Conservation (phyloP, 2,888 invertebrate species). For the Silvanus unidentatus region DNA sequence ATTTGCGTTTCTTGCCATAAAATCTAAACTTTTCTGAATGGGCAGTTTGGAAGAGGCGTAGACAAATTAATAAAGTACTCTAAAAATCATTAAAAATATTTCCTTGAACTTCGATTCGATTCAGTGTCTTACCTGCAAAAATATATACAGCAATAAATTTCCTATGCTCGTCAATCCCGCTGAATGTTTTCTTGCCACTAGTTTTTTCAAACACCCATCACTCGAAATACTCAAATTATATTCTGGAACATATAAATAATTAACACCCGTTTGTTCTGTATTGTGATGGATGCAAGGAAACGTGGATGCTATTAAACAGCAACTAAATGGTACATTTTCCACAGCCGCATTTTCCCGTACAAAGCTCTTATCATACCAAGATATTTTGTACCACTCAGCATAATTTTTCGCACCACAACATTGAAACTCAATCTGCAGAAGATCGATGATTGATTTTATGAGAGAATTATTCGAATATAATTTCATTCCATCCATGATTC, state of each 20-base stretch:
- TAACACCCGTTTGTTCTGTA: constrained; percentile 49
- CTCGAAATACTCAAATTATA: constrained; percentile 41
- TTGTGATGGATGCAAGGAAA: constrained; percentile 58
- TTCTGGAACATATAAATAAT: constrained; percentile 52
- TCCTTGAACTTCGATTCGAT: background rate
- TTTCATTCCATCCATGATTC: constrained; percentile 54
- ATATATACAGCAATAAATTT: constrained; percentile 29
- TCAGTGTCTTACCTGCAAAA: constrained; percentile 29
- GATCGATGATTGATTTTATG: constrained; percentile 54
- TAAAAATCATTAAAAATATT: constrained; percentile 14
- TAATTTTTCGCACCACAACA: constrained; percentile 58
- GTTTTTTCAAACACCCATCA: constrained; percentile 37
- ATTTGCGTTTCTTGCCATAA: background rate
- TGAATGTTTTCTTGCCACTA: constrained; percentile 32
- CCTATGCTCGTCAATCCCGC: constrained; percentile 39
- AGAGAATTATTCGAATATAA: constrained; percentile 52
- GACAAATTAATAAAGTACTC: constrained; percentile 17
- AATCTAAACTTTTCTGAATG: constrained; percentile 33
- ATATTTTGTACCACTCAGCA: constrained; percentile 58
- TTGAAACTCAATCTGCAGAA: constrained; percentile 56
- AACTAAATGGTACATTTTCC: constrained; percentile 59
- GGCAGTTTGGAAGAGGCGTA: constrained; percentile 41
- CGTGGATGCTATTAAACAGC: constrained; percentile 52
- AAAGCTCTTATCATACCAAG: constrained; percentile 52
- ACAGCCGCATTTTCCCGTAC: constrained; percentile 26